Percentiles rank a stretch among this genome's conserved stretches.
phyloP scores from a whole-genome alignment of 2,113 vertebrate genomes.

The Pitta sordida region DNA sequence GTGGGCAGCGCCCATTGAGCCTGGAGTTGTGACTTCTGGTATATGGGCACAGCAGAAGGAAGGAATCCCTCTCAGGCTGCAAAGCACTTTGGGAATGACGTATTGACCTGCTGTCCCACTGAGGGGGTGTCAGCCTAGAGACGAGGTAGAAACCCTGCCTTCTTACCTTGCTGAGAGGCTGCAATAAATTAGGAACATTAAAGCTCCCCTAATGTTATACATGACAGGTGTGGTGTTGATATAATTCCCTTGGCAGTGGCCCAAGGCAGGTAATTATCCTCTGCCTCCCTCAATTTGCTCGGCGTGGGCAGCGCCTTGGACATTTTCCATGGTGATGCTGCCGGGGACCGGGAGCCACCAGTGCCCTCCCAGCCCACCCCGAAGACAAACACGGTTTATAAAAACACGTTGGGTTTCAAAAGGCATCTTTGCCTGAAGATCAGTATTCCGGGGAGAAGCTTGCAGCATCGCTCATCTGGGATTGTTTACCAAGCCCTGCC shows the following conservation, averaged over 20 bases:
- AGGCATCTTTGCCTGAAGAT: not conserved
- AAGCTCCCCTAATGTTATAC: not conserved
- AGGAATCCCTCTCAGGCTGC: not conserved
- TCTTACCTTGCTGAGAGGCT: not conserved
- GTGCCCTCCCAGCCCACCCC: not conserved
- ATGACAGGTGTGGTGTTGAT: not conserved
- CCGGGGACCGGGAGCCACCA: not conserved
- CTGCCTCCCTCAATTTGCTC: not conserved
- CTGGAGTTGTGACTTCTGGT: not conserved
- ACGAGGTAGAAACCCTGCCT: rapidly evolving
- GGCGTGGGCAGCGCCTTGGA: not conserved
- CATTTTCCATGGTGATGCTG: rapidly evolving
- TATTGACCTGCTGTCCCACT: not conserved
- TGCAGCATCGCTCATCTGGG: not conserved
- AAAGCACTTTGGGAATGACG: not conserved
- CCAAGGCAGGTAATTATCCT: not conserved
- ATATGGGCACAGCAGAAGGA: rapidly evolving
- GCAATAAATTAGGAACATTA: not conserved
- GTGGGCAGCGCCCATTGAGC: not conserved
- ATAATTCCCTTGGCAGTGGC: not conserved
- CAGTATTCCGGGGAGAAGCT: not conserved
- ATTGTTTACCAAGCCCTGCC: not conserved
- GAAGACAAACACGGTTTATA: not conserved
- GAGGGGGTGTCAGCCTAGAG: not conserved
- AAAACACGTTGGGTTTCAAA: not conserved